Percentiles rank a stretch among this genome's conserved stretches.
These are phyloP conservation scores for Spialia ferax DNA, from an alignment of 2,888 invertebrate genomes.

Conservation along the genomic window DNA sequence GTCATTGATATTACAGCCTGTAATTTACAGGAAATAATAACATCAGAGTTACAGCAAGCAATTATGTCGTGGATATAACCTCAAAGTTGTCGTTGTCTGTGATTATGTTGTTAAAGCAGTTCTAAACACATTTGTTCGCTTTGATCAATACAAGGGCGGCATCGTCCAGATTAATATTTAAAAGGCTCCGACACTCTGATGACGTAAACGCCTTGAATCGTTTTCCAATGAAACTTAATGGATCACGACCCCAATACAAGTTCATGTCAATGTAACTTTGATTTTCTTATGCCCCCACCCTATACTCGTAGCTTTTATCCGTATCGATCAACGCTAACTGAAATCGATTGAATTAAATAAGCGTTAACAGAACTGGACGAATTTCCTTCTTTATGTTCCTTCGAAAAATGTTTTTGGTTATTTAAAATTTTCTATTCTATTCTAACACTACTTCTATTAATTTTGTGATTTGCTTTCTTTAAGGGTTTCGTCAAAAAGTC, in stretches of 20 bases:
- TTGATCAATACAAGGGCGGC: slow-evolving; percentile 1
- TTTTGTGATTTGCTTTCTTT: too few relatives aligned
- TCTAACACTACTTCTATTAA: too few relatives aligned
- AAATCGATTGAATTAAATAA: background rate
- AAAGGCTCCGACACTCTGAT: slow-evolving; percentile 16
- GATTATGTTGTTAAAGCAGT: slow-evolving; percentile 4
- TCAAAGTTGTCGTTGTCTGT: background rate
- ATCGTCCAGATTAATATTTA: slow-evolving; percentile 14
- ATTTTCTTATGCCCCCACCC: slow-evolving; percentile 13
- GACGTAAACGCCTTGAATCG: slow-evolving; percentile 30
- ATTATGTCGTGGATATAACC: background rate
- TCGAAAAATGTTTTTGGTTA: too few relatives aligned
- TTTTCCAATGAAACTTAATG: slow-evolving; percentile 26
- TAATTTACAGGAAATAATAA: background rate
- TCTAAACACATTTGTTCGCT: slow-evolving; percentile 3
- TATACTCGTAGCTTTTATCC: background rate
- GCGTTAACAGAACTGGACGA: background rate
- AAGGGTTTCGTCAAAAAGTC: too few relatives aligned
- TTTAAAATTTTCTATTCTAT: too few relatives aligned
- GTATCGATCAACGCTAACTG: background rate
- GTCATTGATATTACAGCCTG: background rate
- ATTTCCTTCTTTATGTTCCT: background rate
- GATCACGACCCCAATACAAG: slow-evolving; percentile 17
- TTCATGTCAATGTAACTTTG: slow-evolving; percentile 19
- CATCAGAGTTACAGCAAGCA: background rate